These are phyloP conservation scores for Fregetta grallaria DNA, from an alignment of 2,113 vertebrate species.

Conservation along the genomic window DNA sequence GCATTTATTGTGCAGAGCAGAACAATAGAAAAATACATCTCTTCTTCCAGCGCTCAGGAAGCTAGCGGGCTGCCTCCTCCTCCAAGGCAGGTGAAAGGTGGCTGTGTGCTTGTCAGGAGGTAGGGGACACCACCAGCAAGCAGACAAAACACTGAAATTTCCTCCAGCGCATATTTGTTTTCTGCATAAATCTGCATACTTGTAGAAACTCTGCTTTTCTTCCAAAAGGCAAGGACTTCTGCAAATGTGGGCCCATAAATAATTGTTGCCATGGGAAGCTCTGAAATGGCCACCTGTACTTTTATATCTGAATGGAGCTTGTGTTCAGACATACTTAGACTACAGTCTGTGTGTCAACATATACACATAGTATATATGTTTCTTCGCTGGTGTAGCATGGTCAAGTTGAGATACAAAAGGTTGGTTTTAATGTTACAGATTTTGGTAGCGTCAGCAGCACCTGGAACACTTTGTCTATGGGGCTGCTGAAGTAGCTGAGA, in stretches of 20 bases:
- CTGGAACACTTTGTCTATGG: neutral
- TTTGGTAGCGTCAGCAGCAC: neutral
- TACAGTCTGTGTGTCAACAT: neutral
- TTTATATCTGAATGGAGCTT: slow-evolving; percentile 10
- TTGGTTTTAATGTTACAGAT: neutral
- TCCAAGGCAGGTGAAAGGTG: neutral
- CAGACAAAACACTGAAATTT: neutral
- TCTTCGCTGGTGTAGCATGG: neutral
- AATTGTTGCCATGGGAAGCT: slow-evolving; percentile 27
- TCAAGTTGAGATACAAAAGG: neutral
- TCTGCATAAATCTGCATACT: neutral
- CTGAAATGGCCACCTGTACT: neutral
- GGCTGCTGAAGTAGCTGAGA: neutral
- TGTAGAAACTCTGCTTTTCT: neutral
- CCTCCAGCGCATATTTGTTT: neutral
- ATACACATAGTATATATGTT: neutral
- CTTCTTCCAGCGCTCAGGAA: neutral
- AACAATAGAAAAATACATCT: neutral
- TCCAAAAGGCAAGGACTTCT: neutral
- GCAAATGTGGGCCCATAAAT: neutral
- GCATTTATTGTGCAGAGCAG: neutral
- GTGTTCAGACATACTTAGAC: neutral
- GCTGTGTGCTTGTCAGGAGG: neutral
- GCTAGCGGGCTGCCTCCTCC: neutral
- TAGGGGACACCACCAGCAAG: neutral